A percentile compares a stretch with the other conserved stretches of the same genome.
These are phyloP conservation scores for Fragum fragum DNA, from an alignment of 2,888 invertebrate species.

Conservation along the genomic window DNA sequence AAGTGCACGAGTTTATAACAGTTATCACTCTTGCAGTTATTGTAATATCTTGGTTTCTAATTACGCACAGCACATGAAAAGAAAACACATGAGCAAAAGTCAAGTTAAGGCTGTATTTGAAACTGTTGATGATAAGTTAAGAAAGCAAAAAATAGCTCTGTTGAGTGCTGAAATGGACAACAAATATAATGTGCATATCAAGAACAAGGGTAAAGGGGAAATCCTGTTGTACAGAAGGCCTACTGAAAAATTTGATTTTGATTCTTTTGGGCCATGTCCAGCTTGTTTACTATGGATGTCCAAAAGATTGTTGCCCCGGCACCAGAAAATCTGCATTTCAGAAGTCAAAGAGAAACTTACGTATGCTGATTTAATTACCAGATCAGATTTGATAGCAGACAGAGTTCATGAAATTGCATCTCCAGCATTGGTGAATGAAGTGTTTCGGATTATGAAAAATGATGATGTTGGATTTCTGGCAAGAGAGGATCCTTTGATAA, in stretches of 20 bases:
- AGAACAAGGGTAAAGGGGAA: neutral
- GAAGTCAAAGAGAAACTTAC: conserved; percentile 3
- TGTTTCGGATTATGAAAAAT: conserved; percentile 1
- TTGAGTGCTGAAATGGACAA: neutral
- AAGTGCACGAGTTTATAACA: neutral
- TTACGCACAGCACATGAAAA: neutral
- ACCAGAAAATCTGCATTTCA: conserved; percentile 4
- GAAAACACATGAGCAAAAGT: neutral
- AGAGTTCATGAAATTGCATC: neutral
- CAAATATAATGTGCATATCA: neutral
- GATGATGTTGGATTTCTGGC: neutral
- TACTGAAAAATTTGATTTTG: neutral
- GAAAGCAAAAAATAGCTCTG: neutral
- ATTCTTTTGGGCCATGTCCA: conserved; percentile 10
- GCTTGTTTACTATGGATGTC: conserved; percentile 16
- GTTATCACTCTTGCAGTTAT: neutral
- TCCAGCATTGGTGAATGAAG: neutral
- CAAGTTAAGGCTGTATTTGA: neutral
- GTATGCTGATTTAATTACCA: neutral
- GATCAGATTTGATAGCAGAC: conserved; percentile 4
- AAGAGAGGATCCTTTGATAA: neutral
- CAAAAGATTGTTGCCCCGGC: neutral
- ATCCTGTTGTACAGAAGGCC: neutral
- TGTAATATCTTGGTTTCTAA: neutral
- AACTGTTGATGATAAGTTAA: neutral